phyloP scores from a whole-genome alignment of 2,113 vertebrate genomes.

The Rhadina sibilatrix region DNA sequence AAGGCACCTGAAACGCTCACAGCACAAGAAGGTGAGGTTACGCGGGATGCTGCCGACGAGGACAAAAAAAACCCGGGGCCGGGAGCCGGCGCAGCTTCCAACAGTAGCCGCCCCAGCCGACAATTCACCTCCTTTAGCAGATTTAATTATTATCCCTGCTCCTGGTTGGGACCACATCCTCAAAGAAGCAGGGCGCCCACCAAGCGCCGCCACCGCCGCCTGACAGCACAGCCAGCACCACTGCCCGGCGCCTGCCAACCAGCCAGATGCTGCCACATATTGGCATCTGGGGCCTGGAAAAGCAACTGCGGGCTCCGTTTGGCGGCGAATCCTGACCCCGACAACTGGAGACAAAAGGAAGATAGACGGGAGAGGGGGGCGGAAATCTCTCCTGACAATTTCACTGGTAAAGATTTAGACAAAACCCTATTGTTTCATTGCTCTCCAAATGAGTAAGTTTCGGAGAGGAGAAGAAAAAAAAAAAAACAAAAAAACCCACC shows the following conservation, averaged over 20 bases:
- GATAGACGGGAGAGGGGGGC: slow-evolving; percentile 33
- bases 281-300: slow-evolving; percentile 83
- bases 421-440: slow-evolving; percentile 44
- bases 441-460: slow-evolving; percentile 22
- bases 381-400: slow-evolving; percentile 65
- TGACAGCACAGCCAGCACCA: slow-evolving; percentile 39
- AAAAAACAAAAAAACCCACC: not conserved
- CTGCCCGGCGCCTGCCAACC: slow-evolving; percentile 72
- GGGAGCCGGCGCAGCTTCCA: not conserved
- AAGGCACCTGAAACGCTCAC: slow-evolving; percentile 79
- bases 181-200: slow-evolving; percentile 69
- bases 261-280: slow-evolving; percentile 81
- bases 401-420: slow-evolving; percentile 56
- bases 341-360: slow-evolving; percentile 72
- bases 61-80: not conserved
- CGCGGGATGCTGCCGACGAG: not conserved
- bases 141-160: slow-evolving; percentile 34
- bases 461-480: not conserved
- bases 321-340: slow-evolving; percentile 73
- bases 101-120: not conserved
- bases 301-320: slow-evolving; percentile 71
- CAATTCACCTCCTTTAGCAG: slow-evolving; percentile 11
- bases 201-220: not conserved
- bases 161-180: slow-evolving; percentile 64
- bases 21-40: slow-evolving; percentile 73